Evolutionary conservation across 2,113 vertebrate genomes (phyloP).

Genomic region (Poeciliopsis retropinna): DNA sequence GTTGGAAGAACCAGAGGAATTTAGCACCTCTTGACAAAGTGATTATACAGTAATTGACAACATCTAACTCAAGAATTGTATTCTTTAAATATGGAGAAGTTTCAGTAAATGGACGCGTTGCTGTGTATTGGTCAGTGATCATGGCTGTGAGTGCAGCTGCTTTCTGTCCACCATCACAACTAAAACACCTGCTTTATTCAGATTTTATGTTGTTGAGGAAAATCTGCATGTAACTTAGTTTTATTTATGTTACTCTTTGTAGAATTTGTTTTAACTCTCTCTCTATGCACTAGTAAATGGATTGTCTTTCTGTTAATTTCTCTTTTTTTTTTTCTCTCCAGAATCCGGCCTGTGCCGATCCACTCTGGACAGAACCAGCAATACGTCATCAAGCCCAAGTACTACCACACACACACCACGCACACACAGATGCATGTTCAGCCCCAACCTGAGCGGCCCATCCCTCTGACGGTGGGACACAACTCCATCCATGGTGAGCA

Average conservation of each 20-base stretch:
- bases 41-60: neutral
- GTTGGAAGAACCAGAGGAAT: neutral
- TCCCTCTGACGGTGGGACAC: constrained; percentile 85
- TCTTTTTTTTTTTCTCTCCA: constrained; percentile 61
- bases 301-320: neutral
- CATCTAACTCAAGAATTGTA: neutral
- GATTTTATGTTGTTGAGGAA: neutral
- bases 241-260: neutral
- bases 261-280: neutral
- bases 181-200: neutral
- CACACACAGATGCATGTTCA: constrained; percentile 84
- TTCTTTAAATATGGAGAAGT: neutral
- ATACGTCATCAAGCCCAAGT: constrained; percentile 91
- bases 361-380: constrained; percentile 88
- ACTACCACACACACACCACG: constrained; percentile 84
- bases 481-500: constrained; percentile 78
- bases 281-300: neutral
- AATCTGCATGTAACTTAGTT: neutral
- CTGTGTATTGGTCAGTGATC: neutral
- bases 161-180: neutral
- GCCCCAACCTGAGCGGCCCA: constrained; percentile 82
- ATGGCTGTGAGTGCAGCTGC: constrained; percentile 3
- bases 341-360: constrained; percentile 84
- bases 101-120: constrained; percentile 2
- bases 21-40: neutral